A percentile compares a stretch with the other conserved stretches of the same genome.
These are phyloP conservation scores for Talpa occidentalis DNA, from an alignment of 2,113 vertebrate genomes.

Conservation along the genomic window DNA sequence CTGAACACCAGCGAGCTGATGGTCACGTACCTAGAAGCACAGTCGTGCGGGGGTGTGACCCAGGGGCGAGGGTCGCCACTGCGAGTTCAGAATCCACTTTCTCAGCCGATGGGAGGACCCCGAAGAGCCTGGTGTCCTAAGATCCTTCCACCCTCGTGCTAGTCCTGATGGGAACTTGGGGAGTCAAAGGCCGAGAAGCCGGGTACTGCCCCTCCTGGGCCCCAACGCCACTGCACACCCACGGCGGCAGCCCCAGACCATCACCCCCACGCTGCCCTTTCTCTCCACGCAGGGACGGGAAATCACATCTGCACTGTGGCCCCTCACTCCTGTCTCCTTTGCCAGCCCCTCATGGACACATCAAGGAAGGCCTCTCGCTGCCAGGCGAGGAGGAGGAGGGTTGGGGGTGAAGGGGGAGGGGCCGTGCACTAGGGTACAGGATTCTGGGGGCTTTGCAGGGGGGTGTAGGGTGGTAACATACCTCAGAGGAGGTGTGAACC, in stretches of 20 bases:
- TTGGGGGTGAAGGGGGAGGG: too few species aligned
- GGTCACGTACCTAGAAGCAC: conserved; percentile 91
- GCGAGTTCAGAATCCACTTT: not conserved
- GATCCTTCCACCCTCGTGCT: accelerated
- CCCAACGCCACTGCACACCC: not conserved
- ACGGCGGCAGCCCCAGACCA: not conserved
- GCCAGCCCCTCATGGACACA: not conserved
- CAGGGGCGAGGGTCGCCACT: accelerated
- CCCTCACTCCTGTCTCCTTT: not conserved
- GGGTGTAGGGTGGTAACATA: too few species aligned
- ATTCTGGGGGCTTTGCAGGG: too few species aligned
- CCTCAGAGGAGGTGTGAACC: too few species aligned
- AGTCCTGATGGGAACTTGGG: not conserved
- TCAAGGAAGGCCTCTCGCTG: not conserved
- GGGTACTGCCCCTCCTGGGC: too few species aligned
- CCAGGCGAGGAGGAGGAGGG: too few species aligned
- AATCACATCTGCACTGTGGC: not conserved
- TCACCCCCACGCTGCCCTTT: not conserved
- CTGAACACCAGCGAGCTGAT: conserved; percentile 97
- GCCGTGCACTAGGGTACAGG: too few species aligned
- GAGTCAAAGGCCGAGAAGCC: not conserved
- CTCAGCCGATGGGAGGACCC: too few species aligned
- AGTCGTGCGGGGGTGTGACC: not conserved
- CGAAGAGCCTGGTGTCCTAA: not conserved
- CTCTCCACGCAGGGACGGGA: not conserved